Percentiles rank a stretch among this genome's conserved stretches.
phyloP scores from a whole-genome alignment of 2,113 vertebrate species.

The Hemiprocne comata region DNA sequence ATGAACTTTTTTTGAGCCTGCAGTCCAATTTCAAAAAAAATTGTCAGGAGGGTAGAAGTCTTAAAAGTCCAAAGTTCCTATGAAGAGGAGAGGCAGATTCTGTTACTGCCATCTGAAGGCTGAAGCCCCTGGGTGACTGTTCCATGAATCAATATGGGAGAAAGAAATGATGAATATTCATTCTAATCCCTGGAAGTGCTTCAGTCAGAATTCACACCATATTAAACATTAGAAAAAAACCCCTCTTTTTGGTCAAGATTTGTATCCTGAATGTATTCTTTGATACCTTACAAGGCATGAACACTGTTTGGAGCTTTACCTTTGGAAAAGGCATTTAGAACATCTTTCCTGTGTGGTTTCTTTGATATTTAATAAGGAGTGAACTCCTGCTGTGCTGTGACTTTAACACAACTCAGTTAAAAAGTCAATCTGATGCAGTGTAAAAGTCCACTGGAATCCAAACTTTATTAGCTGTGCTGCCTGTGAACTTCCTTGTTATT shows the following conservation, averaged over 20 bases:
- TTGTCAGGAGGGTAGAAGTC: neutral
- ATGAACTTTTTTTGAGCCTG: neutral
- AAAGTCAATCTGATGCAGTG: neutral
- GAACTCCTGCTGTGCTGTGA: neutral
- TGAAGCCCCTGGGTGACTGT: neutral
- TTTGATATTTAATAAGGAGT: slow-evolving; percentile 13
- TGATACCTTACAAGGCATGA: neutral
- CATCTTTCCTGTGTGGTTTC: slow-evolving; percentile 29
- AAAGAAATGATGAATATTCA: neutral
- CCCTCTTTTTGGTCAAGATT: neutral
- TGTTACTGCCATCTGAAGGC: neutral
- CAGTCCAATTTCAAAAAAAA: neutral
- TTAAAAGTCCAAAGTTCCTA: neutral
- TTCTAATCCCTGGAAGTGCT: neutral
- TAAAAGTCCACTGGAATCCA: neutral
- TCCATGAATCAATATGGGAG: neutral
- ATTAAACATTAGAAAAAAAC: neutral
- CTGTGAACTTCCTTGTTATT: neutral
- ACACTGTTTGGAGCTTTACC: neutral
- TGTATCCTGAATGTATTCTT: neutral
- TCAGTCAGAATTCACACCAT: neutral
- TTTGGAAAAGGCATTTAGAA: neutral
- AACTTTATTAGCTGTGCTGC: neutral
- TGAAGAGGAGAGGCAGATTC: neutral
- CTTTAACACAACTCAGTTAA: neutral